phyloP scores from a whole-genome alignment of 2,113 vertebrate genomes.

The Thamnaconus septentrionalis region DNA sequence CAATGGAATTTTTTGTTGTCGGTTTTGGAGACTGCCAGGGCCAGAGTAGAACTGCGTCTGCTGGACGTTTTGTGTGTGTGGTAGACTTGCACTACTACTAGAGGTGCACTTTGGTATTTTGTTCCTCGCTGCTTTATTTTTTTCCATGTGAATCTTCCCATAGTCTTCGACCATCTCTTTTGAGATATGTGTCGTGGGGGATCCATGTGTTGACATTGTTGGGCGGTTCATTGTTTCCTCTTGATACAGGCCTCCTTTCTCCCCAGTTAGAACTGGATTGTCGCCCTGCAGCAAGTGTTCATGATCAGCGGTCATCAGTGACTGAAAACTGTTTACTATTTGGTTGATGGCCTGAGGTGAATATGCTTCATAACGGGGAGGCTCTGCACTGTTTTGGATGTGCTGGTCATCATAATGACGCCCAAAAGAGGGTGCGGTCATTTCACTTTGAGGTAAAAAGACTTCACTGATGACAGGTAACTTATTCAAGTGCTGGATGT shows the following conservation, averaged over 20 bases:
- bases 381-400: conserved; percentile 26
- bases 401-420: conserved; percentile 40
- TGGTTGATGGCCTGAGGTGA: conserved; percentile 57
- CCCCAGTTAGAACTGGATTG: conserved; percentile 52
- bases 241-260: conserved; percentile 34
- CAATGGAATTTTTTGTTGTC: conserved; percentile 40
- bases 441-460: conserved; percentile 42
- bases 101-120: conserved; percentile 25
- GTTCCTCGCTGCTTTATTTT: conserved; percentile 30
- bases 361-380: conserved; percentile 27
- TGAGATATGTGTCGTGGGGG: conserved; percentile 33
- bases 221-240: conserved; percentile 64
- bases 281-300: conserved; percentile 25
- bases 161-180: conserved; percentile 50
- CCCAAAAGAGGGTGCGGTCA: conserved; percentile 37
- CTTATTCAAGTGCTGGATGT: conserved; percentile 25
- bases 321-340: conserved; percentile 55
- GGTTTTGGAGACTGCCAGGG: conserved; percentile 29
- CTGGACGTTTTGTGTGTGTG: conserved; percentile 38
- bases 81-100: conserved; percentile 38
- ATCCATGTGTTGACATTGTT: conserved; percentile 33
- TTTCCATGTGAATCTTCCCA: conserved; percentile 34
- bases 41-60: conserved; percentile 30
- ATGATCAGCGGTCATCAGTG: conserved; percentile 47
- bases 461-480: conserved; percentile 38